Percentiles rank a stretch among this genome's conserved stretches.
Evolutionary conservation across 2,888 invertebrate genomes (phyloP).

Genomic region (Hedya salicella): DNA sequence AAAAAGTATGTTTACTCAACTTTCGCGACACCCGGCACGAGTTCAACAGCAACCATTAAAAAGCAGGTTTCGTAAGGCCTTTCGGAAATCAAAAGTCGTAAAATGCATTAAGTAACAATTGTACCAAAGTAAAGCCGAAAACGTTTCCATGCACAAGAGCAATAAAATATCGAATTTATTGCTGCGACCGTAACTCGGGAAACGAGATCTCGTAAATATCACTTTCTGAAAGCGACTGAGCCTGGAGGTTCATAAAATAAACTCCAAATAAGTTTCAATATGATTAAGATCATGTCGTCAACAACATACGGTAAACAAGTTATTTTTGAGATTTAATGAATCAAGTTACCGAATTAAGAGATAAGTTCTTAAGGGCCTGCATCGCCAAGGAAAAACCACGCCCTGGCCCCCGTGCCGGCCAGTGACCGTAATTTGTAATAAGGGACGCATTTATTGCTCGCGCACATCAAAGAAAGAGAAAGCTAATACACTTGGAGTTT

Average conservation of each 20-base stretch:
- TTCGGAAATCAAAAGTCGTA: slow-evolving; percentile 42
- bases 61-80: slow-evolving; percentile 22
- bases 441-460: no score
- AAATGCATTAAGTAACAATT: slow-evolving; percentile 44
- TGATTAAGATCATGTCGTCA: slow-evolving; percentile 14
- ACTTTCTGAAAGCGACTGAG: slow-evolving; percentile 33
- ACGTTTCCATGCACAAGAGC: slow-evolving; percentile 14
- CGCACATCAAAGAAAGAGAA: no score
- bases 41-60: slow-evolving; percentile 21
- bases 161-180: slow-evolving; percentile 37
- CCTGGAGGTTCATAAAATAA: slow-evolving; percentile 45
- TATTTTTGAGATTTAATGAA: neutral
- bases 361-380: no score
- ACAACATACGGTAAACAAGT: slow-evolving; percentile 14
- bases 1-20: slow-evolving; percentile 1
- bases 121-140: slow-evolving; percentile 19
- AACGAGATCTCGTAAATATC: slow-evolving; percentile 31
- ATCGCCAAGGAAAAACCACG: no score
- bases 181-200: slow-evolving; percentile 13
- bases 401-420: no score
- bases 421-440: no score
- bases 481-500: no score
- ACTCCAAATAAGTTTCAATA: slow-evolving; percentile 41
- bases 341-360: no score
- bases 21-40: slow-evolving; percentile 5